Base-by-base conservation (phyloP, 1,140 invertebrate species). In the Lutraria rhynchaena region DNA sequence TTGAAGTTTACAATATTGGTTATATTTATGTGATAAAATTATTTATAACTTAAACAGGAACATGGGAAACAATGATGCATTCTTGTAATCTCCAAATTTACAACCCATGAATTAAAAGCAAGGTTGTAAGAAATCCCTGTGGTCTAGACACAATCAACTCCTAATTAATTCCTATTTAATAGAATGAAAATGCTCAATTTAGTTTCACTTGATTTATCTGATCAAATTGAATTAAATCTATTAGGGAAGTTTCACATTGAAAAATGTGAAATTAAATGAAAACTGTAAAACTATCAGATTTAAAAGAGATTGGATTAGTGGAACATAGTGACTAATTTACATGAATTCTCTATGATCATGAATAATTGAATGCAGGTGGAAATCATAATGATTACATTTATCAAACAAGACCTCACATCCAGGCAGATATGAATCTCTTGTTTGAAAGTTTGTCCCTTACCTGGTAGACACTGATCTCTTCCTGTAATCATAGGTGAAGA, bases 131-230 rank as follows among this genome's bases (percentile, higher is more conserved):
- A n/a, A n/a, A n/a, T 69, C 55, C 76, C 53, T 24, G 46, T 22
- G 76, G 63, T 44, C 53, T 67, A 67, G 53, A 29, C 60, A 29
- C 70, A 80, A 80, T 80, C 76, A 67, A 31, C 24, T 31, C n/a
- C 19, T 69, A 70, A 80, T 70, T 80, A 80, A 80, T 80, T 44
- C 65, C 31, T 80, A 70, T 80, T 61, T 63, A 70, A 80, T 80
- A 70, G 35, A 80, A 80, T 69, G 46, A 80, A 27, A 70, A 80
- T 70, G 76, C 49, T 57, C 76, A 58, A 80, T 80, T 80, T 69
- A 80, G 11, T 55, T 57, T 55, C 76, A 69, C 35, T 67, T 51
- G 67, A 65, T 37, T 65, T 57, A 77, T 77, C 60, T 65, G 60
- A 41, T 15, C 7, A 35, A 53, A 29, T 33, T 24, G 37, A 41